Conservation (phyloP, 1,140 invertebrate genomes). For the Bacillus rossius region DNA sequence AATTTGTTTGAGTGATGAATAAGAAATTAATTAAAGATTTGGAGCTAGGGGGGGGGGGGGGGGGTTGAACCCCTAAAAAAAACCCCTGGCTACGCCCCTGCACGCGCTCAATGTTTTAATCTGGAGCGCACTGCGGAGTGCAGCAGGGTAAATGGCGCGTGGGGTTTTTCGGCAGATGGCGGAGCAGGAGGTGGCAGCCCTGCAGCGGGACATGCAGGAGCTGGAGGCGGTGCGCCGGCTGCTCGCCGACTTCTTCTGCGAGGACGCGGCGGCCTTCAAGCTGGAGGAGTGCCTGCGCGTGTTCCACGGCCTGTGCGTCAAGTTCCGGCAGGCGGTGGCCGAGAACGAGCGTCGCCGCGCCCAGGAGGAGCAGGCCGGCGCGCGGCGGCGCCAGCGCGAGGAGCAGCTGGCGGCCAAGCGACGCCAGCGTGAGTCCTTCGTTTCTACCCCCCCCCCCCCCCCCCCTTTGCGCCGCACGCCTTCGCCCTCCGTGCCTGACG, state of each 20-base stretch:
- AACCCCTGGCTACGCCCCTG: too few relatives aligned
- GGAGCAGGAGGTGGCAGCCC: slow-evolving; percentile 65
- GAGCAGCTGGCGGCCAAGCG: slow-evolving; percentile 64
- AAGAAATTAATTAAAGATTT: too few relatives aligned
- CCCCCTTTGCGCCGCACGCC: too few relatives aligned
- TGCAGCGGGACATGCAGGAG: slow-evolving; percentile 75
- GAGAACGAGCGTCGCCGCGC: slow-evolving; percentile 73
- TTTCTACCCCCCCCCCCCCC: too few relatives aligned
- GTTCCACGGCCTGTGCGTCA: slow-evolving; percentile 78
- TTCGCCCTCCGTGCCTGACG: too few relatives aligned
- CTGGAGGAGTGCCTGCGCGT: slow-evolving; percentile 94
- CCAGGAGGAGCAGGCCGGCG: slow-evolving; percentile 77
- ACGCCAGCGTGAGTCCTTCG: slow-evolving; percentile 48
- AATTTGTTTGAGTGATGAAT: too few relatives aligned
- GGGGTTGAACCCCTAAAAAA: too few relatives aligned
- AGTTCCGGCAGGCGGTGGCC: slow-evolving; percentile 73
- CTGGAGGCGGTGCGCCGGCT: slow-evolving; percentile 72
- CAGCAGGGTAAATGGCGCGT: too few relatives aligned
- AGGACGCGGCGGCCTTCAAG: slow-evolving; percentile 85
- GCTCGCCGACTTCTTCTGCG: slow-evolving; percentile 92
- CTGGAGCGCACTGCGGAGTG: too few relatives aligned
- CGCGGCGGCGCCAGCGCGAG: slow-evolving; percentile 66
- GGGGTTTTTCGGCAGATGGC: too few relatives aligned
- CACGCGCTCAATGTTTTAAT: too few relatives aligned
- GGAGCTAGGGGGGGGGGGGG: too few relatives aligned